These are phyloP conservation scores for Wiebesia pumilae DNA, from an alignment of 1,140 invertebrate genomes.

Conservation along the genomic window DNA sequence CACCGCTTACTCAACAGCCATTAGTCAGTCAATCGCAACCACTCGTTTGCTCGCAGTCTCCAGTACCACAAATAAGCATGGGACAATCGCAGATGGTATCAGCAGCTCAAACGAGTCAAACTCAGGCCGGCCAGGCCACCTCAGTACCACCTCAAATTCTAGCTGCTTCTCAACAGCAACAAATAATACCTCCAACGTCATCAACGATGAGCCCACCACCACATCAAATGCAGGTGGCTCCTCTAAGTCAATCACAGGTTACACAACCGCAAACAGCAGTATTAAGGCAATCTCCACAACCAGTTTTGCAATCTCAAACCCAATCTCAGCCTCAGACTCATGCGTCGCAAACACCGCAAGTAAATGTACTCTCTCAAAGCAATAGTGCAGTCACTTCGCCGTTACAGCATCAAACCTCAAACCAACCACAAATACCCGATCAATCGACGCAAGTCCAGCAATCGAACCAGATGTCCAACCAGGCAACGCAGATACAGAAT, in stretches of 20 bases:
- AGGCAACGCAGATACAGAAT: conserved; percentile 45
- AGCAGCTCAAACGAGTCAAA: conserved; percentile 48
- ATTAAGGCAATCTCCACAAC: conserved; percentile 54
- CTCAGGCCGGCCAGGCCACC: conserved; percentile 26
- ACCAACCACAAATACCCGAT: conserved; percentile 57
- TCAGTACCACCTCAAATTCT: conserved; percentile 40
- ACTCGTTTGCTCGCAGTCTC: conserved; percentile 45
- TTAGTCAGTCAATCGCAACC: conserved; percentile 54
- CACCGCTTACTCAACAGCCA: conserved; percentile 53
- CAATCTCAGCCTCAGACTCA: conserved; percentile 53
- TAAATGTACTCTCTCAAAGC: conserved; percentile 63
- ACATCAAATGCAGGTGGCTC: conserved; percentile 57
- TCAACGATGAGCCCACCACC: conserved; percentile 50
- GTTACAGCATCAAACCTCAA: conserved; percentile 57
- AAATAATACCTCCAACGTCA: conserved; percentile 54
- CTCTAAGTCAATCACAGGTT: conserved; percentile 23
- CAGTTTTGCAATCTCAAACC: conserved; percentile 42
- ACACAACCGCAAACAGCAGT: conserved; percentile 54
- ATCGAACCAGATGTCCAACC: conserved; percentile 24
- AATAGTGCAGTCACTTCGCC: conserved; percentile 55
- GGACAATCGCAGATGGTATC: conserved; percentile 55
- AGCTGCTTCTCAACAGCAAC: conserved; percentile 32
- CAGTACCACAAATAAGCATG: conserved; percentile 51
- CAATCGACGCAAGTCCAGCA: conserved; percentile 62
- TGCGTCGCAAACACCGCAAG: conserved; percentile 61